phyloP scores from a whole-genome alignment of 2,113 vertebrate genomes.

The Suricata suricatta region DNA sequence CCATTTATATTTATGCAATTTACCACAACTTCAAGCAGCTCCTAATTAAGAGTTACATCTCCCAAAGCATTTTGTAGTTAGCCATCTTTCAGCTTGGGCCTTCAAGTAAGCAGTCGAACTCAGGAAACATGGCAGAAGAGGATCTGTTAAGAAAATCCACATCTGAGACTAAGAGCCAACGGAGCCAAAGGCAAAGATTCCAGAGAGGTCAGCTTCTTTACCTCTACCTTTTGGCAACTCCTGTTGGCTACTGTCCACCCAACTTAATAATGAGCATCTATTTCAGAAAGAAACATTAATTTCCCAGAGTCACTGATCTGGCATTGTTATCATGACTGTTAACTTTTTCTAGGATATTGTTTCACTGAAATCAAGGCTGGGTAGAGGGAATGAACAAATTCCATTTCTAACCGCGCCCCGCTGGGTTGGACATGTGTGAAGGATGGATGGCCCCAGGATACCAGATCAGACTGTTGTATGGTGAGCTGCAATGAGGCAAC shows the following conservation, averaged over 20 bases:
- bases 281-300: constrained; percentile 50
- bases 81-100: constrained; percentile 5
- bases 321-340: constrained; percentile 36
- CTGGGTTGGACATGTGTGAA: constrained; percentile 74
- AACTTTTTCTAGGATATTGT: constrained; percentile 56
- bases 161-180: neutral
- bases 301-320: constrained; percentile 39
- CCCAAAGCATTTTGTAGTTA: neutral
- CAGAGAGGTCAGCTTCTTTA: constrained; percentile 1
- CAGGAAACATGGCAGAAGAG: neutral
- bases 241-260: neutral
- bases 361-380: constrained; percentile 57
- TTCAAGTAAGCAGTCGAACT: constrained; percentile 19
- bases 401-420: constrained; percentile 61
- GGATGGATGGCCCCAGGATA: constrained; percentile 70
- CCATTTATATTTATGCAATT: neutral
- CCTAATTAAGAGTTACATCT: neutral
- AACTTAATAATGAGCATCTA: constrained; percentile 43
- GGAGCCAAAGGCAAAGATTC: neutral
- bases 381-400: constrained; percentile 68
- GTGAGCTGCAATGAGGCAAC: constrained; percentile 46
- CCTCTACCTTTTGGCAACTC: neutral
- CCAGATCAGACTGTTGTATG: constrained; percentile 57
- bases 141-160: constrained; percentile 49
- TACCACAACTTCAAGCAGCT: constrained; percentile 19